A percentile compares a stretch with the other conserved stretches of the same genome.
Conservation (phyloP, 2,113 vertebrate genomes). For the Cottus gobio region DNA sequence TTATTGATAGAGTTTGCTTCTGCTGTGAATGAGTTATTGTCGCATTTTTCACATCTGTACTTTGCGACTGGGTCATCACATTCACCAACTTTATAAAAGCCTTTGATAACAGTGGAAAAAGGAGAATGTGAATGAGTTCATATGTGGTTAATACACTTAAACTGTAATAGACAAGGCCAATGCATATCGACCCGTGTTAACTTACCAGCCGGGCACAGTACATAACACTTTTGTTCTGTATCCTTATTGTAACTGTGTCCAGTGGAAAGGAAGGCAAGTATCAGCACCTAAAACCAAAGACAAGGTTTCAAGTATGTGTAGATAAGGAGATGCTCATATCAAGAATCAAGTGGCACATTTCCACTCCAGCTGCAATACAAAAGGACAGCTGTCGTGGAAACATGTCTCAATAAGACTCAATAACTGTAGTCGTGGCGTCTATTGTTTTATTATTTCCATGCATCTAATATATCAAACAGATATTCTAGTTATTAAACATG, state of each 20-base stretch:
- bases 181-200: background rate
- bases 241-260: background rate
- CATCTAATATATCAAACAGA: background rate
- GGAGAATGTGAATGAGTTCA: background rate
- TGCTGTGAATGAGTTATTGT: fast-evolving
- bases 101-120: constrained; percentile 28
- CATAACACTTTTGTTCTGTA: background rate
- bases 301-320: background rate
- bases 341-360: background rate
- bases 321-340: background rate
- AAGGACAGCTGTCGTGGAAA: background rate
- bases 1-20: fast-evolving
- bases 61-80: fast-evolving
- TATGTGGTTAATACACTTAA: background rate
- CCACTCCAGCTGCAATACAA: background rate
- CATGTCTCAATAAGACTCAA: background rate
- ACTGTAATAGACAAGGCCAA: background rate
- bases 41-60: constrained; percentile 39
- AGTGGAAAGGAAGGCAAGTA: constrained; percentile 24
- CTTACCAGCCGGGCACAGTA: constrained; percentile 35
- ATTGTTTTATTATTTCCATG: background rate
- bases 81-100: background rate
- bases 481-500: background rate
- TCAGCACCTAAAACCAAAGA: constrained; percentile 54
- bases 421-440: background rate